Conservation (phyloP, 53 echinoderm and acorn worm species). For the Echinometra lucunter region DNA sequence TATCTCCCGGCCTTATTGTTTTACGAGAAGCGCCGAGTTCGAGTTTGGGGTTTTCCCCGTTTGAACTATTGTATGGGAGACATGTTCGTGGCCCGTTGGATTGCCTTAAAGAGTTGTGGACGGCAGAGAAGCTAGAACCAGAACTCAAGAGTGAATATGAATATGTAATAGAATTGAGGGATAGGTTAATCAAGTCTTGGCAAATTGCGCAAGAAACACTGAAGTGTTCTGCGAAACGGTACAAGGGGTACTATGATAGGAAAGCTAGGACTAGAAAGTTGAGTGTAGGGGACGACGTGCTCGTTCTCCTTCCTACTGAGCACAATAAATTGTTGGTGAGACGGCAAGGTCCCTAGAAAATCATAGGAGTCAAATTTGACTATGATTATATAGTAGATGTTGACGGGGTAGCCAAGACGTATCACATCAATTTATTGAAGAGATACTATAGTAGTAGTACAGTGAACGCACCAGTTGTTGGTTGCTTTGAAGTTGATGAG, state of each 20-base stretch:
- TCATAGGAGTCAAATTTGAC: constrained; percentile 58
- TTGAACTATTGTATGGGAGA: constrained; percentile 80
- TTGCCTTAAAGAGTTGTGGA: constrained; percentile 61
- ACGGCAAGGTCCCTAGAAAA: constrained; percentile 74
- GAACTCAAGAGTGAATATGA: constrained; percentile 49
- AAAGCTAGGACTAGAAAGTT: constrained; percentile 73
- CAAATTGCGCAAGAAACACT: constrained; percentile 47
- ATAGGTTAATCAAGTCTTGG: constrained; percentile 39
- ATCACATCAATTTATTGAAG: not conserved
- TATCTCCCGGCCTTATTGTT: constrained; percentile 78
- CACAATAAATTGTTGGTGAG: constrained; percentile 71
- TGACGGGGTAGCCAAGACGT: constrained; percentile 12
- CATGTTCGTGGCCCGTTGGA: constrained; percentile 55
- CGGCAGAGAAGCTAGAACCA: constrained; percentile 54
- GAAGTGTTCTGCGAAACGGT: constrained; percentile 13
- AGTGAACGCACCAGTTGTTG: not conserved
- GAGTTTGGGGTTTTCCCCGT: constrained; percentile 79
- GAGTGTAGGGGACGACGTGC: constrained; percentile 67
- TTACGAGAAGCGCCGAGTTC: constrained; percentile 79
- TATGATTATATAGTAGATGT: constrained; percentile 73
- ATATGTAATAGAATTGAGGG: constrained; percentile 52
- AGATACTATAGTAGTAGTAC: constrained; percentile 24
- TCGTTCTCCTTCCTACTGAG: constrained; percentile 75
- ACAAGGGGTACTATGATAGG: constrained; percentile 74
- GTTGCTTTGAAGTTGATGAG: constrained; percentile 19